Base-by-base conservation (phyloP, 1,140 invertebrate genomes). In the Nymphalis io region DNA sequence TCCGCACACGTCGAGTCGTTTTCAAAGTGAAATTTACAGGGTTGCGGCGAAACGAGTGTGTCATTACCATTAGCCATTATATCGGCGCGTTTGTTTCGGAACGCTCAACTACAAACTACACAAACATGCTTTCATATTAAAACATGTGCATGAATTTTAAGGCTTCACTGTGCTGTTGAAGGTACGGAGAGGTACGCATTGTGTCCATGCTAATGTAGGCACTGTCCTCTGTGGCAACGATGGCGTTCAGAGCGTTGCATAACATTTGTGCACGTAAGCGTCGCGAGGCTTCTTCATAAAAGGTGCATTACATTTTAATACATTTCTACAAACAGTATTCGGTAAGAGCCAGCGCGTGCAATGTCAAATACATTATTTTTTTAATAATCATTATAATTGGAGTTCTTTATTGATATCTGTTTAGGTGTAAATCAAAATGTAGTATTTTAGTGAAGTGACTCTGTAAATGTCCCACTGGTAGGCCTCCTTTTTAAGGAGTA, bases 191-290 rank as follows among this genome's bases (percentile, higher is more conserved):
- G 63, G 72, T 66, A 66, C 51, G 68, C 76, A 82, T 83, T 85
- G 81, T 81, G 59, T 78, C 59, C 65, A 83, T 85, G 78, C 73
- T 78, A 85, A 85, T 83, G 69, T 72, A 60, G 60, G 62, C 73
- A 73, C 40, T 75, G 76, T 72, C 72, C 77, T 67, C 72, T 75
- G 75, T 72, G 75, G 78, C 70, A 76, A 67, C 65, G 38, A 68
- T 69, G 70, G 67, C 71, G 74, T 78, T 76, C 73, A 77, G 70
- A 51, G 62, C 72, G 71, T 84, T 82, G 68, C 76, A 79, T 75
- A 75, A 77, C 21, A 51, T 65, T 48, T 65, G 60, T 60, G 48
- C 42, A 42, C 38, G 55, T 59, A 33, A 67, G 27, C 10, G 23
- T 27, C 58, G 39, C 46, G 62, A 64, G 48, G 48, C 16, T n/a